Base-by-base conservation (phyloP, 2,113 vertebrate genomes). In the Heterochromis multidens region DNA sequence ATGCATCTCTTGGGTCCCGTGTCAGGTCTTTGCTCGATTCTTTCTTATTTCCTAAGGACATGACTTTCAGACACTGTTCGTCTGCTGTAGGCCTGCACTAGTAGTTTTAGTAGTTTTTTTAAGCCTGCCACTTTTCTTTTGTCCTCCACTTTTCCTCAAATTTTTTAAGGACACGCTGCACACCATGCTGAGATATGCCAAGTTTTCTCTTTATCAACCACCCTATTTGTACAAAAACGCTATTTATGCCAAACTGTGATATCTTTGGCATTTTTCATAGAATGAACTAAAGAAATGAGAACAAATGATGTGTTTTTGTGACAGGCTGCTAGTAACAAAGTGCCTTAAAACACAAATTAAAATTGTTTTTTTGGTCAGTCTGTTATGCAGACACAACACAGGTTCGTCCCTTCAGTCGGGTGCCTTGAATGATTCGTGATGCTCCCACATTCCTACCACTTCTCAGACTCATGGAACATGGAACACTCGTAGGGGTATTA, bases 21-120 rank as follows among this genome's bases (percentile, higher is more conserved):
- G 2, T 67, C 37, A 1, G 13, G 63, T 43, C 13, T 67, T 67
- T 67, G 37, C n/a, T 37, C 16, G n/a, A 43, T 67, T 37, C 25
- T 43, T 2, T 25, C 43, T n/a, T 25, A 67, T 29, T 72, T 72
- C 65, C 49, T 72, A 72, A 72, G 25, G 40, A 49, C 40, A 21
- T 19, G 9, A 46, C 37, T 70, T 21, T 3, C 67, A 46, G 1
- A 67, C 14, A 43, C 3, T 10, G 65, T 70, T 70, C 14, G 46
- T 27, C 23, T 27, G 65, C 2, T 17, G 63, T 67, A 43, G 14
- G 17, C n/a, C n/a, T n/a, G n/a, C n/a, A n/a, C n/a, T n/a, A n/a
- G n/a, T n/a, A n/a, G n/a, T n/a, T n/a, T n/a, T n/a, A n/a, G n/a
- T 25, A 10, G 13, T 70, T 70, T 16, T 70, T 70, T 70, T 70